Percentiles rank a stretch among this genome's conserved stretches.
Evolutionary conservation across 1,140 invertebrate species (phyloP).

Genomic region (Caenorhabditis inopinata): DNA sequence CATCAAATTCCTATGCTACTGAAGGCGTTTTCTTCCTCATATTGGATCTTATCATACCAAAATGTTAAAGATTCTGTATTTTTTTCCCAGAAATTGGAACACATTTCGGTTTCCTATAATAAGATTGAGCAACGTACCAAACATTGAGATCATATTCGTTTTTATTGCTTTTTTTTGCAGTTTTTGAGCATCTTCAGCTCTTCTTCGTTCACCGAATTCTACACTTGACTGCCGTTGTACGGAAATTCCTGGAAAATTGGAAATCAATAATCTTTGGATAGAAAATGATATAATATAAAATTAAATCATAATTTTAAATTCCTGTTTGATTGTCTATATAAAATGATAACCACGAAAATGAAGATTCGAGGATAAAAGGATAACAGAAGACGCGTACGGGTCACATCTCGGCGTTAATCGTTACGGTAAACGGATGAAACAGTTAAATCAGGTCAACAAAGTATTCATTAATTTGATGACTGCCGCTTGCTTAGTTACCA

Average conservation of each 20-base stretch:
- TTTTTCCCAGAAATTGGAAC: too few species aligned
- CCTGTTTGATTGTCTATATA: too few species aligned
- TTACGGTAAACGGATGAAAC: constrained; percentile 6
- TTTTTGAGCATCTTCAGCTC: constrained; percentile 36
- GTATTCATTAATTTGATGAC: constrained; percentile 21
- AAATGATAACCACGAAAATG: constrained; percentile 8
- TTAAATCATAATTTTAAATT: too few species aligned
- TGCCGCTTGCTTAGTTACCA: not conserved
- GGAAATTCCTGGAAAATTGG: not conserved
- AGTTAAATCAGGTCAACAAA: constrained; percentile 29
- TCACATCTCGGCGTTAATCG: constrained; percentile 21
- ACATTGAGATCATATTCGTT: constrained; percentile 44
- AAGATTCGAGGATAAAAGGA: constrained; percentile 9
- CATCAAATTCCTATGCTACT: too few species aligned
- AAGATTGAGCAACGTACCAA: too few species aligned
- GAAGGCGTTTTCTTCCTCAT: too few species aligned
- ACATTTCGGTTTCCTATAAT: too few species aligned
- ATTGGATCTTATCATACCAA: too few species aligned
- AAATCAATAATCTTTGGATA: too few species aligned
- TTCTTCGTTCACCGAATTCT: constrained; percentile 9
- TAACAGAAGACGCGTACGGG: not conserved
- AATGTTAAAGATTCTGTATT: too few species aligned
- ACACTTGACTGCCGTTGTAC: constrained; percentile 38
- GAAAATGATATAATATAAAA: too few species aligned
- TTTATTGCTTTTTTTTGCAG: constrained; percentile 38